phyloP scores from a whole-genome alignment of 2,113 vertebrate species.

The Calidris pugnax region DNA sequence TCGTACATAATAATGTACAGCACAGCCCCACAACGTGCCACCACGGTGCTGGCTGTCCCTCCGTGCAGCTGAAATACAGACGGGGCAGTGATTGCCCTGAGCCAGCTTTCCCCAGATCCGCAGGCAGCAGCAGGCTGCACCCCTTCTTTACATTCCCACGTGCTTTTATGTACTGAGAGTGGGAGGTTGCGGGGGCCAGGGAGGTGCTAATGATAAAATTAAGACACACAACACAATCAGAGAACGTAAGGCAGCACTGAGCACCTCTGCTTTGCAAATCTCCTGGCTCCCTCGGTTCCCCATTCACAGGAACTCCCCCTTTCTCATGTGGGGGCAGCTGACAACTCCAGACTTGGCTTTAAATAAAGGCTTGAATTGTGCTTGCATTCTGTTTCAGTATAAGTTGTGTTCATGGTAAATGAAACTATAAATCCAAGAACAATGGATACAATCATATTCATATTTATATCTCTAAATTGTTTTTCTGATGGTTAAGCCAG shows the following conservation, averaged over 20 bases:
- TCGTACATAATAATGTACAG: not conserved
- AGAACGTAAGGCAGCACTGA: not conserved
- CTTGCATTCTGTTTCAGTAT: not conserved
- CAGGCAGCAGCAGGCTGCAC: not conserved
- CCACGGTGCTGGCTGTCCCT: not conserved
- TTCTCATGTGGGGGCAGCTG: not conserved
- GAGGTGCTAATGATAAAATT: not conserved
- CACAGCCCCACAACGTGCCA: not conserved
- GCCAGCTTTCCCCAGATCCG: not conserved
- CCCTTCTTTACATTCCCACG: not conserved
- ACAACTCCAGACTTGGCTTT: not conserved
- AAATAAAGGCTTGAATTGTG: not conserved
- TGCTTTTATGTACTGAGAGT: not conserved
- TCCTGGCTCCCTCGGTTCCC: not conserved
- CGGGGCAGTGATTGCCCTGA: not conserved
- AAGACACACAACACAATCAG: not conserved
- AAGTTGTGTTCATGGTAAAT: not conserved
- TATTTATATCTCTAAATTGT: not conserved
- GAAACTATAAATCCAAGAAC: not conserved
- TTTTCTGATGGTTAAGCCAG: not conserved
- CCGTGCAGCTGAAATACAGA: not conserved
- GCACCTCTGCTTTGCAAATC: not conserved
- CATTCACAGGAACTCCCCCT: not conserved
- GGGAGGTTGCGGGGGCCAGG: not conserved
- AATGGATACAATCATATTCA: not conserved